Evolutionary conservation across 2,888 invertebrate genomes (phyloP).

Genomic region (Eulithis prunata): DNA sequence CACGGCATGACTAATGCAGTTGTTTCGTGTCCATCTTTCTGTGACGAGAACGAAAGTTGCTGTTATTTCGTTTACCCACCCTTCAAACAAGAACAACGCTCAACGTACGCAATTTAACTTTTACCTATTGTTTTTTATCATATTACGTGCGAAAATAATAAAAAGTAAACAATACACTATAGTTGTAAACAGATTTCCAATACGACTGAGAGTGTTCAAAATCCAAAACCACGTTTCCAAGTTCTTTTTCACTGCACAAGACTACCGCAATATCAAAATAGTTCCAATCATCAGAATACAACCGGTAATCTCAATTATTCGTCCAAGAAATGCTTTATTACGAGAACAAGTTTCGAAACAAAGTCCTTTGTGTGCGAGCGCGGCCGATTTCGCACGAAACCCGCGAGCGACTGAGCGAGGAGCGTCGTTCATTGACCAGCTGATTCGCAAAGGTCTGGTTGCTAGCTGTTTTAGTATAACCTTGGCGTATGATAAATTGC

Average conservation of each 20-base stretch:
- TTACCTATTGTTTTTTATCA: not conserved
- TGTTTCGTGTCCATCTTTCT: constrained; percentile 21
- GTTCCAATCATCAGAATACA: constrained; percentile 13
- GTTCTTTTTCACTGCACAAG: constrained; percentile 11
- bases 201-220: constrained; percentile 7
- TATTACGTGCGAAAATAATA: not conserved
- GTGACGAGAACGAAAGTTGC: constrained; percentile 26
- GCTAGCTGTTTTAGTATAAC: constrained; percentile 35
- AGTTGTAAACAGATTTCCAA: constrained; percentile 10
- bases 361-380: constrained; percentile 32
- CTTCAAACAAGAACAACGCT: constrained; percentile 19
- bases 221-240: constrained; percentile 3
- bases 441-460: constrained; percentile 37
- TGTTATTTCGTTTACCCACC: not conserved
- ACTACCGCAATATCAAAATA: constrained; percentile 13
- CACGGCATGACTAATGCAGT: constrained; percentile 23
- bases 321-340: constrained; percentile 4
- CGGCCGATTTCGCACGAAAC: constrained; percentile 23
- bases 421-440: constrained; percentile 42
- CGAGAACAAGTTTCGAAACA: constrained; percentile 22
- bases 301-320: too few species aligned
- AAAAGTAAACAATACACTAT: constrained; percentile 10
- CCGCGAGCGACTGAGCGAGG: constrained; percentile 21
- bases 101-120: too few species aligned
- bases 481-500: constrained; percentile 33